These are phyloP conservation scores for Podiceps cristatus DNA, from an alignment of 2,113 vertebrate genomes.

Conservation along the genomic window DNA sequence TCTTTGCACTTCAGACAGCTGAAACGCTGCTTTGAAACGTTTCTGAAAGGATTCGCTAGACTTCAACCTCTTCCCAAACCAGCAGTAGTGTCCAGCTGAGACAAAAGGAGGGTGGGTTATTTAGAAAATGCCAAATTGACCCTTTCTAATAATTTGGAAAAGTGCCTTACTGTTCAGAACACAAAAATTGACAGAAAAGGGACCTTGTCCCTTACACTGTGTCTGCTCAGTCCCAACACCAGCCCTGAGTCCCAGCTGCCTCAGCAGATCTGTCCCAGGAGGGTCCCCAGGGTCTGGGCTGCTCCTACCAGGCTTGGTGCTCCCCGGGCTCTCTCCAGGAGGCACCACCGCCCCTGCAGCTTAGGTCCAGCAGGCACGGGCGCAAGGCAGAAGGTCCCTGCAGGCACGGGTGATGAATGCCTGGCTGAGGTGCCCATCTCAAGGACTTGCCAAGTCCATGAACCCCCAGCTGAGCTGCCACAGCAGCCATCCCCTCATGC, in stretches of 20 bases:
- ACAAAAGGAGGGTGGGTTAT: neutral
- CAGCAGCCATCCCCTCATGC: neutral
- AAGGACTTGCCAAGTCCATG: neutral
- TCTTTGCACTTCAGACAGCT: neutral
- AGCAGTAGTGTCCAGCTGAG: neutral
- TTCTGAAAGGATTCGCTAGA: neutral
- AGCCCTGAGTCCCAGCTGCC: accelerated
- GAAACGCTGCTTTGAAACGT: neutral
- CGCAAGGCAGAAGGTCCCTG: neutral
- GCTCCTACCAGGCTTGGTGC: neutral
- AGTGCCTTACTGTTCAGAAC: neutral
- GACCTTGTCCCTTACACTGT: neutral
- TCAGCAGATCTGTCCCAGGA: neutral
- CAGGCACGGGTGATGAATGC: accelerated
- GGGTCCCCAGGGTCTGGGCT: accelerated
- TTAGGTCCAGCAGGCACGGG: neutral
- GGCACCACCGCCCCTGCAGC: neutral
- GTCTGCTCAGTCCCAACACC: neutral
- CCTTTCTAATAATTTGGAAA: neutral
- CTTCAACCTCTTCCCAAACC: neutral
- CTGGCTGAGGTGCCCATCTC: neutral
- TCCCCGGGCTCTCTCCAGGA: neutral
- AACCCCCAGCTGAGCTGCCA: accelerated
- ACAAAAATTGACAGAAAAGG: neutral
- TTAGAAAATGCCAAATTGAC: neutral